Percentiles rank a stretch among this genome's conserved stretches.
Evolutionary conservation across 1,140 invertebrate species (phyloP).

Genomic region (Hylaeus anthracinus): DNA sequence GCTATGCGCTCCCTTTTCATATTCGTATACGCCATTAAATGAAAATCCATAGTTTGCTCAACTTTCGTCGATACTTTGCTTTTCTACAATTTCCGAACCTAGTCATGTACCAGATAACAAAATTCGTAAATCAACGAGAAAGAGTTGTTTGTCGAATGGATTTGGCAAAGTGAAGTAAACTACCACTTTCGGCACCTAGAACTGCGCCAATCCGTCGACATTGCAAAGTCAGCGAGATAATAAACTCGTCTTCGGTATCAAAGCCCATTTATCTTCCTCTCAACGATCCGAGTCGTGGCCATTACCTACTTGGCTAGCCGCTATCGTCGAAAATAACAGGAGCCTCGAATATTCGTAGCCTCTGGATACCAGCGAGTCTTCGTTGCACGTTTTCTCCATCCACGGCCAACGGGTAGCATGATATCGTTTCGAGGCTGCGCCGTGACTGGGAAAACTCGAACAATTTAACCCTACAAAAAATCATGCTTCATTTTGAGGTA

Average conservation of each 20-base stretch:
- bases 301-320: not conserved
- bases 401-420: not conserved
- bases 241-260: conserved; percentile 16
- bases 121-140: too few relatives aligned
- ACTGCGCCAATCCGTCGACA: not conserved
- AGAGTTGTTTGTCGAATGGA: not conserved
- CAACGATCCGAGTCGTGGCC: conserved; percentile 2
- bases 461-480: not conserved
- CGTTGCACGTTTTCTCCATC: not conserved
- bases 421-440: not conserved
- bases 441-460: too few relatives aligned
- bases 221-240: conserved; percentile 16
- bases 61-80: too few relatives aligned
- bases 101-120: too few relatives aligned
- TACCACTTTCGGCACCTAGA: not conserved
- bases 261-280: conserved; percentile 10
- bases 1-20: too few relatives aligned
- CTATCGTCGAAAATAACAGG: conserved; percentile 15
- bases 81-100: too few relatives aligned
- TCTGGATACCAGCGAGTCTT: not conserved
- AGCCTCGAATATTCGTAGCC: not conserved
- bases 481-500: too few relatives aligned
- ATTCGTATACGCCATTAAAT: too few relatives aligned
- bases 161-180: not conserved
- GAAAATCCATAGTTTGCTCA: too few relatives aligned